Conservation (phyloP, 2,888 invertebrate genomes). For the Hymenopus coronatus region DNA sequence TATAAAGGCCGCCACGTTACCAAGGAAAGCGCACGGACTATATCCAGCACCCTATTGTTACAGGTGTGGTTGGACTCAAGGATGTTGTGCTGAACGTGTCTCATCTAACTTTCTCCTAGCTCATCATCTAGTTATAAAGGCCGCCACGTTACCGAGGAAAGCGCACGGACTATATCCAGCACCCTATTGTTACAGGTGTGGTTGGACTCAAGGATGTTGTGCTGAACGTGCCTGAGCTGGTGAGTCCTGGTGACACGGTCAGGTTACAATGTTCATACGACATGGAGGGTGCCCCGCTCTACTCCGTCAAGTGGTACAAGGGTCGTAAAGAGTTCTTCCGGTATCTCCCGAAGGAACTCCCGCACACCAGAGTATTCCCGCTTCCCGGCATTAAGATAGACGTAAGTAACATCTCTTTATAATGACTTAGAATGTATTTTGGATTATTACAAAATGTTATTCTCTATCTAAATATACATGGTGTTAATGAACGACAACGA, state of each 20-base stretch:
- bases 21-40: too few relatives aligned
- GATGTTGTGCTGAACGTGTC: slow-evolving; percentile 71
- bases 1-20: too few relatives aligned
- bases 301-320: slow-evolving; percentile 81
- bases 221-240: slow-evolving; percentile 69
- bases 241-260: slow-evolving; percentile 68
- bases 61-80: slow-evolving; percentile 61
- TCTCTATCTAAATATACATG: too few relatives aligned
- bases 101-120: slow-evolving; percentile 47
- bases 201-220: slow-evolving; percentile 65
- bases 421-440: too few relatives aligned
- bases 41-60: slow-evolving; percentile 18
- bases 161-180: too few relatives aligned
- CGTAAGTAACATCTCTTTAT: slow-evolving; percentile 55
- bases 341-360: slow-evolving; percentile 75
- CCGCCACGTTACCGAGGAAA: too few relatives aligned
- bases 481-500: too few relatives aligned
- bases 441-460: too few relatives aligned
- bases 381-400: slow-evolving; percentile 68
- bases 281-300: slow-evolving; percentile 68
- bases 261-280: slow-evolving; percentile 73
- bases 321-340: slow-evolving; percentile 76
- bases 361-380: slow-evolving; percentile 70
- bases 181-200: slow-evolving; percentile 48
- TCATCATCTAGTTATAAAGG: too few relatives aligned